Base-by-base conservation (phyloP, 2,113 vertebrate species). In the Taurulus bubalis region DNA sequence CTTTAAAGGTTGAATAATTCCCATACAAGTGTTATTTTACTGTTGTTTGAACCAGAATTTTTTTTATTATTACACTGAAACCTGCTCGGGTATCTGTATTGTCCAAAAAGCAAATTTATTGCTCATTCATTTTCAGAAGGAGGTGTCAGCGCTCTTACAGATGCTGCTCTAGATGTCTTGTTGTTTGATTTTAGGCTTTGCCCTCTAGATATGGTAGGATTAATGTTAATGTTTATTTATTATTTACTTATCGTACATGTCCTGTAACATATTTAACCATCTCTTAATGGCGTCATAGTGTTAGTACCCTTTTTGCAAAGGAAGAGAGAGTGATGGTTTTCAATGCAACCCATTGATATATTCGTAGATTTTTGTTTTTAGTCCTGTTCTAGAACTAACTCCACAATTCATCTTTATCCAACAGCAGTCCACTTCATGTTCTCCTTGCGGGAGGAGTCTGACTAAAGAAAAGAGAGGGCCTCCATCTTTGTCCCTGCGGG, bases 401-500 rank as follows among this genome's bases (percentile, higher is more conserved):
- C 16, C 28, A 24, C 20, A 16, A 58, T 74, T 28, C 79, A 47
- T 14, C 18, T 87, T 75, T 32, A 4, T 82, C 36, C 56, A 49
- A 87, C 90, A 91, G 90, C 94, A 98, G 94, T 98, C 97, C 74
- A 96, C 96, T 1, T 99, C 97, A 0, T 98, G 96, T 81, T 99
- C 98, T 85, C 98, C 97, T 0, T 96, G 96, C 30, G 96, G 97
- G 40, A 96, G 98, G 83, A 99, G 98, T 84, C 95, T 97, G 83
- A 97, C 96, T 14, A 97, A 95, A 88, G 97, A 98, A 78, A 97
- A 71, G 71, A 94, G 95, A 80, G 96, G 95, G 87, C 91, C 95
- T 14, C 93, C 95, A 15, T 96, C 96, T 56, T 96, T 96, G 14
- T 96, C 97, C 55, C 93, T 99, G 86, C 93, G 98, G 32, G 96